Evolutionary conservation across 1,140 invertebrate genomes (phyloP), one percentile per base, ranked within the genome.

Genomic region (Scaptomyza graminum): DNA sequence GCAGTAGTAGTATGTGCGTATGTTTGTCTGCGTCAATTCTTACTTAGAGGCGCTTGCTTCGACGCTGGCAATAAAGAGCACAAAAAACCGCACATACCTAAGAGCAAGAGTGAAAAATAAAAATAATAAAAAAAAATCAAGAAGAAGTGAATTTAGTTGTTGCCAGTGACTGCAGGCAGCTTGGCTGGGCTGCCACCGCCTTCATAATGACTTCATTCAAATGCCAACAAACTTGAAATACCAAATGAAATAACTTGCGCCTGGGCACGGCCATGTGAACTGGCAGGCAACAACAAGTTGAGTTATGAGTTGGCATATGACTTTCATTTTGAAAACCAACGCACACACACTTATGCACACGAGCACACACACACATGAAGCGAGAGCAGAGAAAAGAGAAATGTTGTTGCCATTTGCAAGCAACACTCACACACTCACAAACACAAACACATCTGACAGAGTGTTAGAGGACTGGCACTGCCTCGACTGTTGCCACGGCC

Each of bases 241-340:
- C 82, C 82, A 85, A 85, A 85, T 85, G 82, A 85, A 85, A 85
- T 88, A 85, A 85, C 82, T 85, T 85, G 55, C 75, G 80, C 81
- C 64, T 69, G 62, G 41, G 68, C 82, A 74, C 60, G 65, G 50
- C 56, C 72, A 60, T 47, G 13, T 63, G 61, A 66, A 64, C 55
- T 63, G 66, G 61, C 67, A 69, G 37, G 37, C 76, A 76, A 87
- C 78, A 87, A 79, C 83, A 72, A 81, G 83, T 74, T 85, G 82
- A 85, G 82, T 85, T 85, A 85, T 85, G 82, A 85, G 82, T 88
- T 85, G 78, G 82, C 83, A 88, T 85, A 85, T 85, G 82, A 85
- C 82, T 85, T 85, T 85, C 82, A 85, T 85, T 85, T 88, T 85
- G 82, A 87, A 79, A 79, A 76, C 61, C 70, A 74, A 57, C 73